A percentile compares a stretch with the other conserved stretches of the same genome.
phyloP scores from a whole-genome alignment of 2,888 invertebrate genomes.

The Muschampia plurimacula region DNA sequence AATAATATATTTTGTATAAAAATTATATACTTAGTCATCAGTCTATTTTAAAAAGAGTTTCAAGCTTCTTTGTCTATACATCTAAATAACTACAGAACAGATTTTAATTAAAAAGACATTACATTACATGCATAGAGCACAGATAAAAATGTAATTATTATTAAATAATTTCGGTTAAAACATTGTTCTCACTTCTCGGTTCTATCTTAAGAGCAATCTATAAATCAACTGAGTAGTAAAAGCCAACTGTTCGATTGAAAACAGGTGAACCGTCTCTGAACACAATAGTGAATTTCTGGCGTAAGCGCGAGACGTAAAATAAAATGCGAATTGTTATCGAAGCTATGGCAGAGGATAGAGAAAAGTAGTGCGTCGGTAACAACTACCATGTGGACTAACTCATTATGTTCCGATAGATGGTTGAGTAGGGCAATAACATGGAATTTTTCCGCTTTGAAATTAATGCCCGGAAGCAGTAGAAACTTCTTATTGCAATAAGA shows the following conservation, averaged over 20 bases:
- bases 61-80: too few relatives aligned
- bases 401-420: constrained; percentile 71
- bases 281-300: constrained; percentile 40
- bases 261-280: constrained; percentile 54
- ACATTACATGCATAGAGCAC: not conserved
- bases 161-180: constrained; percentile 45
- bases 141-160: not conserved
- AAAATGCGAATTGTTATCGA: constrained; percentile 43
- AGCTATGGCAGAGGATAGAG: constrained; percentile 29
- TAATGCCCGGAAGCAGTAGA: not conserved
- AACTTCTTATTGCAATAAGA: too few relatives aligned
- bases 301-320: constrained; percentile 42
- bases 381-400: constrained; percentile 67
- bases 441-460: not conserved
- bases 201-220: constrained; percentile 38
- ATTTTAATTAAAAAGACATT: too few relatives aligned
- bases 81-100: too few relatives aligned
- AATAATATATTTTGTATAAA: too few relatives aligned
- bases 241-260: constrained; percentile 53
- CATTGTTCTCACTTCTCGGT: constrained; percentile 12
- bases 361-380: not conserved
- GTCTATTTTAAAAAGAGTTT: too few relatives aligned
- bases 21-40: too few relatives aligned
- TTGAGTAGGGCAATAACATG: constrained; percentile 33
- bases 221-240: constrained; percentile 56